phyloP scores from a whole-genome alignment of 2,888 invertebrate genomes.

The Cryptophagus acutangulus region DNA sequence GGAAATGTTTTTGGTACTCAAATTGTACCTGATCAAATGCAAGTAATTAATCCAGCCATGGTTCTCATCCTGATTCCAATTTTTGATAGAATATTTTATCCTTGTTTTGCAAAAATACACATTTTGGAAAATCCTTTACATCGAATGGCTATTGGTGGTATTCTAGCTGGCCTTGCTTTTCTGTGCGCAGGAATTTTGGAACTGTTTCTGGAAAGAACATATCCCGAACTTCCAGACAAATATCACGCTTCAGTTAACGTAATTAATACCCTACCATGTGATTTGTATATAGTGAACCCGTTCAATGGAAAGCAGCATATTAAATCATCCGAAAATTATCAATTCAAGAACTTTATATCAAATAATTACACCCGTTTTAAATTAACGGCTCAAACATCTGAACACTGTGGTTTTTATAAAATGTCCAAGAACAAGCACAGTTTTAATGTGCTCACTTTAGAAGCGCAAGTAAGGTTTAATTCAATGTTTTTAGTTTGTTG shows the following conservation, averaged over 20 bases:
- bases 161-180: conserved; percentile 49
- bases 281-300: conserved; percentile 45
- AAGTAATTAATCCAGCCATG: conserved; percentile 71
- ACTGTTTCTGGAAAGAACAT: conserved; percentile 50
- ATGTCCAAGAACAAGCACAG: background rate
- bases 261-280: conserved; percentile 61
- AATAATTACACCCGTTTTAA: background rate
- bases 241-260: conserved; percentile 54
- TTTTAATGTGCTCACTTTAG: background rate
- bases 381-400: background rate
- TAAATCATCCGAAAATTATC: conserved; percentile 34
- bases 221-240: conserved; percentile 44
- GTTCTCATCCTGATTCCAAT: conserved; percentile 67
- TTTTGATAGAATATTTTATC: conserved; percentile 55
- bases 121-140: conserved; percentile 58
- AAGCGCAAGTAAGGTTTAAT: background rate
- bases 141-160: conserved; percentile 71
- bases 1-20: conserved; percentile 59
- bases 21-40: conserved; percentile 75
- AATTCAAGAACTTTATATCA: conserved; percentile 33
- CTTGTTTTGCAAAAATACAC: conserved; percentile 48
- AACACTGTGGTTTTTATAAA: background rate
- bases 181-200: conserved; percentile 54
- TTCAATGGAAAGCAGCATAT: conserved; percentile 36
- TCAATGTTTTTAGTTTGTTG: background rate